A percentile compares a stretch with the other conserved stretches of the same genome.
Conservation (phyloP, 2,888 invertebrate genomes). For the Pachymerium ferrugineum region DNA sequence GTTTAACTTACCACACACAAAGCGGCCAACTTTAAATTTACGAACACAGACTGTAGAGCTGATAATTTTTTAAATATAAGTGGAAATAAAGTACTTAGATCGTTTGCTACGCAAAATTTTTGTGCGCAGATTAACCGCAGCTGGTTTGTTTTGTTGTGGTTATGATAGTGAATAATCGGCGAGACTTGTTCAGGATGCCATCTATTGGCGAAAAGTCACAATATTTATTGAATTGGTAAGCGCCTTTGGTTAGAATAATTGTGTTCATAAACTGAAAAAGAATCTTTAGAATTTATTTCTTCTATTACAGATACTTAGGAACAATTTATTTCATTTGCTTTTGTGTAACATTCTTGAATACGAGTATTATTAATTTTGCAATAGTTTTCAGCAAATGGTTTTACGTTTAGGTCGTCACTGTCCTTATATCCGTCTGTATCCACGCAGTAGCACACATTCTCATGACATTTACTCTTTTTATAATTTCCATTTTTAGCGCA, state of each 20-base stretch:
- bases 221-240: too few relatives aligned
- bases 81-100: not conserved
- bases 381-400: not conserved
- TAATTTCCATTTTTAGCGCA: constrained; percentile 57
- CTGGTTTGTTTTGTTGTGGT: not conserved
- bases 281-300: too few relatives aligned
- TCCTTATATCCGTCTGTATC: constrained; percentile 42
- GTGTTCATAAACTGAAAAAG: too few relatives aligned
- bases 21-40: too few relatives aligned
- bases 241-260: too few relatives aligned
- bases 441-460: constrained; percentile 64
- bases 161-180: not conserved
- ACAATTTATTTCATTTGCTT: not conserved
- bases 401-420: not conserved
- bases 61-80: not conserved
- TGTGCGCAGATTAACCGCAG: not conserved
- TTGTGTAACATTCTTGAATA: not conserved
- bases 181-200: too few relatives aligned
- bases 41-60: too few relatives aligned
- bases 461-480: constrained; percentile 62
- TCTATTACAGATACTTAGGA: not conserved
- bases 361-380: not conserved
- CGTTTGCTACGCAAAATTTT: not conserved
- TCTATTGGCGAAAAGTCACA: too few relatives aligned
- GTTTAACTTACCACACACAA: too few relatives aligned